These are phyloP conservation scores for Ictalurus furcatus DNA, from an alignment of 2,113 vertebrate species.

Conservation along the genomic window DNA sequence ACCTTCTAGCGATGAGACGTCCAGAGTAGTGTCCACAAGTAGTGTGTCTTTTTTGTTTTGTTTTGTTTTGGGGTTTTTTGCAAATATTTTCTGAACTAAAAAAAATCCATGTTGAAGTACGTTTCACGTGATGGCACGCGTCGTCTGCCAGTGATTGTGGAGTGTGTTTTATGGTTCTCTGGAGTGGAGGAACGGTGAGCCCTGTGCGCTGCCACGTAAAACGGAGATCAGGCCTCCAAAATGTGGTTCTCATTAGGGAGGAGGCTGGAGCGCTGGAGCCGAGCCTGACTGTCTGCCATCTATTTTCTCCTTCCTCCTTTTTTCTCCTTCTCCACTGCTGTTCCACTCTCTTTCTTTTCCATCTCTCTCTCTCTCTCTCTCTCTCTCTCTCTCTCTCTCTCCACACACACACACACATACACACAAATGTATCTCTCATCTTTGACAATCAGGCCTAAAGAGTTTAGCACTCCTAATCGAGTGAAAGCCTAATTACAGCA, in stretches of 20 bases:
- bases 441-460: slow-evolving; percentile 46
- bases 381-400: background rate
- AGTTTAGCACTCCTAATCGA: slow-evolving; percentile 77
- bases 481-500: slow-evolving; percentile 79
- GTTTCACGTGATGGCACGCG: background rate
- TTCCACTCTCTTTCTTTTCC: background rate
- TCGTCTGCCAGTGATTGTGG: background rate
- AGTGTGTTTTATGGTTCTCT: slow-evolving; percentile 37
- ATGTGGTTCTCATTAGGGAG: slow-evolving; percentile 86
- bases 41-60: background rate
- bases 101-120: background rate
- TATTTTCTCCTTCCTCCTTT: slow-evolving; percentile 50
- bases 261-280: slow-evolving; percentile 76
- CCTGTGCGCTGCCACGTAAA: slow-evolving; percentile 77
- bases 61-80: background rate
- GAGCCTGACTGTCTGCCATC: slow-evolving; percentile 77
- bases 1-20: background rate
- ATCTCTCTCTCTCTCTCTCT: background rate
- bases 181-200: slow-evolving; percentile 62
- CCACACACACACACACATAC: background rate
- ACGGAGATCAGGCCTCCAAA: slow-evolving; percentile 77
- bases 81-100: background rate
- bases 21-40: background rate
- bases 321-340: slow-evolving; percentile 53
- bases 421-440: background rate